Evolutionary conservation across 2,113 vertebrate genomes (phyloP).

Genomic region (Dipodomys merriami): DNA sequence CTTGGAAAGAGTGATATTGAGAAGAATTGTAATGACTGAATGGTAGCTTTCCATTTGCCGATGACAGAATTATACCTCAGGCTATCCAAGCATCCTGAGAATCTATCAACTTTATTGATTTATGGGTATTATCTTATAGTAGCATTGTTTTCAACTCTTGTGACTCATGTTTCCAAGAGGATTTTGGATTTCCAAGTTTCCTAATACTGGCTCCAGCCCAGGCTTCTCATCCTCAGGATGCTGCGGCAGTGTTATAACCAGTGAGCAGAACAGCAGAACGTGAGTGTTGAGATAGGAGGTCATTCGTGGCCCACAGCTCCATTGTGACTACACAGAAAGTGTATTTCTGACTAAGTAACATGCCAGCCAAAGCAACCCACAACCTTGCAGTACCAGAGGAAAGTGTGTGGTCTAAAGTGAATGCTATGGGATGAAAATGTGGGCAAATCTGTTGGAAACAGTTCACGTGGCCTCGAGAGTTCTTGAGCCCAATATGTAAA

Average conservation of each 20-base stretch:
- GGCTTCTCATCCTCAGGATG: neutral
- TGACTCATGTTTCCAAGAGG: neutral
- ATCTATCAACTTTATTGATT: neutral
- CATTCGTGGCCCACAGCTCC: neutral
- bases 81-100: neutral
- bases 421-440: neutral
- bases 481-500: neutral
- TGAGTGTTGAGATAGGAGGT: neutral
- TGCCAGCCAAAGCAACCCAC: conserved; percentile 10
- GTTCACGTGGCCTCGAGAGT: neutral
- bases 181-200: neutral
- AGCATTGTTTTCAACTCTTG: neutral
- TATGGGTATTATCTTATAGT: neutral
- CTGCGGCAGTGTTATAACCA: neutral
- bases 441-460: conserved; percentile 45
- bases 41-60: neutral
- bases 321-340: conserved; percentile 38
- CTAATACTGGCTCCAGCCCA: too few species aligned
- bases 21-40: neutral
- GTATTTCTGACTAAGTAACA: neutral
- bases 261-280: neutral
- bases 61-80: neutral
- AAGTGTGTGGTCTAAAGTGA: conserved; percentile 40
- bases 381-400: conserved; percentile 24
- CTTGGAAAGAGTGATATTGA: neutral